These are phyloP conservation scores for Sceloporus undulatus DNA, from an alignment of 2,113 vertebrate genomes.

Conservation along the genomic window DNA sequence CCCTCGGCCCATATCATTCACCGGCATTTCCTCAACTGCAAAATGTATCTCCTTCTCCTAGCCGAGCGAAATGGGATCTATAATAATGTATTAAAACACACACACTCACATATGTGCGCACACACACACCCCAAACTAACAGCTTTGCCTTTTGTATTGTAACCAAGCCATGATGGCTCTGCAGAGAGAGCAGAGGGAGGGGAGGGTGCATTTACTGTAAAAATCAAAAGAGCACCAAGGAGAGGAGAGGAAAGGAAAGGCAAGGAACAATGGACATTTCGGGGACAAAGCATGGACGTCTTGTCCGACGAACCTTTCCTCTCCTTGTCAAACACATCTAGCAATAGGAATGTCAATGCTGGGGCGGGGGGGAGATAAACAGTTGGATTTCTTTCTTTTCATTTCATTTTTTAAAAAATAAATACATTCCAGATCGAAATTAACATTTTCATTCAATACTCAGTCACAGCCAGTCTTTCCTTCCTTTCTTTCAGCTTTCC, in stretches of 20 bases:
- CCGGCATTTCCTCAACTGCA: conserved; percentile 21
- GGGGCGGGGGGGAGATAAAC: not conserved
- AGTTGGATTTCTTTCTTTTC: conserved; percentile 30
- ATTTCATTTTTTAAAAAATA: conserved; percentile 18
- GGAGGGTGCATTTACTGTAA: not conserved
- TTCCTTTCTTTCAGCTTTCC: not conserved
- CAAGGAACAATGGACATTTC: not conserved
- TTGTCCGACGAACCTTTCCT: conserved; percentile 4
- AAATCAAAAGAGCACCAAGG: not conserved
- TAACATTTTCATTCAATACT: conserved; percentile 59
- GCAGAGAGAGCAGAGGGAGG: not conserved
- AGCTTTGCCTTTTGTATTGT: not conserved
- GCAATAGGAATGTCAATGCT: conserved; percentile 11
- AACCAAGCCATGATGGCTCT: not conserved
- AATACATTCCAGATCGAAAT: conserved; percentile 54
- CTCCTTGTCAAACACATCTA: not conserved
- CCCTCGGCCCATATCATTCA: conserved; percentile 49
- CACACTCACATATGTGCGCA: too few species aligned
- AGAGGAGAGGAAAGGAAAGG: not conserved
- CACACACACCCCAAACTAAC: not conserved
- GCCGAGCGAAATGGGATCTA: conserved; percentile 7
- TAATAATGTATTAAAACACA: not conserved
- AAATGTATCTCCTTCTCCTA: conserved; percentile 15
- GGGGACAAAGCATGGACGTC: not conserved
- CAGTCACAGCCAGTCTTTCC: conserved; percentile 54